These are phyloP conservation scores for Stegodyphus dumicola DNA, from an alignment of 1,140 invertebrate species.

Conservation along the genomic window DNA sequence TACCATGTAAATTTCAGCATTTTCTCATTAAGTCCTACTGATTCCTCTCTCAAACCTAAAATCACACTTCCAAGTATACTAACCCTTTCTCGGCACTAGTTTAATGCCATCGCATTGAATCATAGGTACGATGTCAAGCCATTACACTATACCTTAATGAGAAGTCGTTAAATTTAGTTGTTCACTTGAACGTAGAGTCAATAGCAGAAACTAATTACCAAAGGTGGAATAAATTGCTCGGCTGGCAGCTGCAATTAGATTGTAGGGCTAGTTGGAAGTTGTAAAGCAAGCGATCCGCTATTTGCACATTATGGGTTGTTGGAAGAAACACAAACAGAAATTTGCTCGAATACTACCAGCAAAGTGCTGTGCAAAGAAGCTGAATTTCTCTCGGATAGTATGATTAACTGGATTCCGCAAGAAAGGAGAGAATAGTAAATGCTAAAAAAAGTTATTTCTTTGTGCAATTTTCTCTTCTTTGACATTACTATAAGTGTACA, in stretches of 20 bases:
- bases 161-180: slow-evolving; percentile 42
- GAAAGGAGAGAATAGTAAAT: not conserved
- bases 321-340: not conserved
- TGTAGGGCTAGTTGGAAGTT: slow-evolving; percentile 20
- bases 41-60: not conserved
- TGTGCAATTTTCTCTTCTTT: no score
- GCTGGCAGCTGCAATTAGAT: slow-evolving; percentile 24
- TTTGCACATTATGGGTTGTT: not conserved
- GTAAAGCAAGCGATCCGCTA: slow-evolving; percentile 13
- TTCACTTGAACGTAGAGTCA: slow-evolving; percentile 16
- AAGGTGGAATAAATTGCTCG: slow-evolving; percentile 26
- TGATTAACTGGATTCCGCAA: not conserved
- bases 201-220: slow-evolving; percentile 47
- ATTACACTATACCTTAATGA: slow-evolving; percentile 31
- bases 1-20: not conserved
- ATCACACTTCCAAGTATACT: not conserved
- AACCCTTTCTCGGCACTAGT: not conserved
- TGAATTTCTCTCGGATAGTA: not conserved
- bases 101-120: slow-evolving; percentile 25
- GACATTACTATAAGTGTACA: no score
- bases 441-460: no score
- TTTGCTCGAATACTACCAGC: slow-evolving; percentile 1
- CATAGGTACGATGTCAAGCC: slow-evolving; percentile 3
- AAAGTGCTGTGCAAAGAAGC: not conserved
- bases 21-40: slow-evolving; percentile 7